phyloP scores from a whole-genome alignment of 2,888 invertebrate species.

The Tiliacea aurago region DNA sequence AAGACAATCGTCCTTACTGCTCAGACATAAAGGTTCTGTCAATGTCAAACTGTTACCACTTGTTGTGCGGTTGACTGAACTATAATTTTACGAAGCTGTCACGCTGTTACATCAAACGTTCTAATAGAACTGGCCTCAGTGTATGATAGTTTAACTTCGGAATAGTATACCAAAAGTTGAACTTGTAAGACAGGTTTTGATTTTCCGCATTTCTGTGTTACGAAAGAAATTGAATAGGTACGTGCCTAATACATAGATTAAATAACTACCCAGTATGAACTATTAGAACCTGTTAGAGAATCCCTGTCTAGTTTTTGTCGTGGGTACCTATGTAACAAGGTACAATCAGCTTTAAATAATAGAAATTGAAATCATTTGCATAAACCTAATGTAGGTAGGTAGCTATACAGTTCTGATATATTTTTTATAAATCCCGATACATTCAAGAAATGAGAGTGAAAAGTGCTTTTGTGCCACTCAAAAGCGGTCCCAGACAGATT shows the following conservation, averaged over 20 bases:
- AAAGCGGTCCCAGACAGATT: no score
- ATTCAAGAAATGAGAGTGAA: no score
- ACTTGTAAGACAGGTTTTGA: slow-evolving; percentile 54
- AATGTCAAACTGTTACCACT: neutral
- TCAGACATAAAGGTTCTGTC: neutral
- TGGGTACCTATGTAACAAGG: neutral
- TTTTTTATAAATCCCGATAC: no score
- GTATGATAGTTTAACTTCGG: slow-evolving; percentile 8
- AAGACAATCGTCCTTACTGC: neutral
- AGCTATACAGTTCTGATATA: no score
- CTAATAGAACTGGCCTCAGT: neutral
- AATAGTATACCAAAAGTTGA: slow-evolving; percentile 44
- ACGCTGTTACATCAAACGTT: neutral
- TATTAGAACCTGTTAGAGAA: neutral
- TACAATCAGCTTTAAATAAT: no score
- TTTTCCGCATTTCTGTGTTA: slow-evolving; percentile 58
- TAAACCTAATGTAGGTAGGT: no score
- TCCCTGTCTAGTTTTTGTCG: no score
- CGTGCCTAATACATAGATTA: neutral
- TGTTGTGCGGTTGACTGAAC: neutral
- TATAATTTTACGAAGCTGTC: neutral
- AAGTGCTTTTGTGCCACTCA: no score
- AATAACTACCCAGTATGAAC: neutral
- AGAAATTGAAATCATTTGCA: no score
- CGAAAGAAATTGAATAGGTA: slow-evolving; percentile 40